Conservation (phyloP, 2,797 vertebrate species). For the Bothrops alternatus region DNA sequence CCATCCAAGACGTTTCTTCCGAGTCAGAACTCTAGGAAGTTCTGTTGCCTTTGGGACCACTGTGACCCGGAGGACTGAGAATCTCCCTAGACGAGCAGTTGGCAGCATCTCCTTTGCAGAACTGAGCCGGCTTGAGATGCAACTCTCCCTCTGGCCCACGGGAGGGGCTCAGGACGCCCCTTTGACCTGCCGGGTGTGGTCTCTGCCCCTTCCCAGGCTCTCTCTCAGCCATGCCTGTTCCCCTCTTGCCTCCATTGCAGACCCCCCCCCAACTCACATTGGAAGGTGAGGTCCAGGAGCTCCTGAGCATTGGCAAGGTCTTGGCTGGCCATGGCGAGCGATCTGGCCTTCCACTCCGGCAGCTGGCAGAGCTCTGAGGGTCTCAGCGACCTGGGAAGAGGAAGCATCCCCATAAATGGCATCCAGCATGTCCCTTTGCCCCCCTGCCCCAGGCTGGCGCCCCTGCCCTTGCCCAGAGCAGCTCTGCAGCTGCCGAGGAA, state of each 20-base stretch:
- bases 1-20: no score
- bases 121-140: neutral
- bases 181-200: neutral
- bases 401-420: neutral
- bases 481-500: neutral
- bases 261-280: constrained; percentile 57
- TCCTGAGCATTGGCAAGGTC: constrained; percentile 41
- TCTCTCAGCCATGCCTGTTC: fast-evolving
- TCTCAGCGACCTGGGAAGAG: neutral
- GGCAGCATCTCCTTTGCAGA: neutral
- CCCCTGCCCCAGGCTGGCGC: neutral
- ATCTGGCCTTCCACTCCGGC: neutral
- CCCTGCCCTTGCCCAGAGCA: no score
- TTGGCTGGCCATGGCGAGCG: constrained; percentile 63
- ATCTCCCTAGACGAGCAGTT: no score
- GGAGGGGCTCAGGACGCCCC: neutral
- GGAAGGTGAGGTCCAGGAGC: constrained; percentile 66
- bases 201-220: neutral
- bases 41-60: no score
- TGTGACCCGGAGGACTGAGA: no score
- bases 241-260: fast-evolving
- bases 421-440: no score
- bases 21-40: no score
- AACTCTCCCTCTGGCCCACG: neutral
- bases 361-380: neutral